These are phyloP conservation scores for Nicator chloris DNA, from an alignment of 2,113 vertebrate species.

Conservation along the genomic window DNA sequence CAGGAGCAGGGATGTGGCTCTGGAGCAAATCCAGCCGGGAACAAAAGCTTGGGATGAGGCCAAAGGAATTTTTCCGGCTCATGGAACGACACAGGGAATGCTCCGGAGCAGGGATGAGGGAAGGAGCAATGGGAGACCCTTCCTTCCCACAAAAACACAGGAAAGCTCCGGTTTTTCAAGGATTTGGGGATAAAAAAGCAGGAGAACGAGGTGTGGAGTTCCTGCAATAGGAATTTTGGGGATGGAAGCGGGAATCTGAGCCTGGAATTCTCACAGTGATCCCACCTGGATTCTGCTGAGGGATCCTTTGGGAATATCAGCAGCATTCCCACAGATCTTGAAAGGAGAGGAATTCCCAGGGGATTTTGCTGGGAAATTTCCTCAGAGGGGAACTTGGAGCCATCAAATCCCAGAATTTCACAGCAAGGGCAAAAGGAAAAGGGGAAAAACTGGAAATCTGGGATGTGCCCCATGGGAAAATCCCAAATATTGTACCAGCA, in stretches of 20 bases:
- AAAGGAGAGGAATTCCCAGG: not conserved
- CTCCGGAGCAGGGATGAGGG: accelerated
- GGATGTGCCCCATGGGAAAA: not conserved
- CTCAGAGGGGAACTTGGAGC: accelerated
- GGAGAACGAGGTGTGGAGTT: accelerated
- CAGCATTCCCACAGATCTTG: not conserved
- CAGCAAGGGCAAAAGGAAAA: not conserved
- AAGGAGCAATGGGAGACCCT: not conserved
- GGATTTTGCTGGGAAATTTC: not conserved
- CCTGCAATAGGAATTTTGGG: not conserved
- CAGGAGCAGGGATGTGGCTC: not conserved
- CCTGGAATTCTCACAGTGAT: accelerated
- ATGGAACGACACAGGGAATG: accelerated
- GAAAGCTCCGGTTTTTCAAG: accelerated
- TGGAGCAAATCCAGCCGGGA: not conserved
- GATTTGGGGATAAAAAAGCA: not conserved
- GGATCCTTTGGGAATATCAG: not conserved
- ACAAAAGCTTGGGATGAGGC: not conserved
- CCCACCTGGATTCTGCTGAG: not conserved
- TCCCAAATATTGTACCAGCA: not conserved
- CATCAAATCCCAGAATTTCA: not conserved
- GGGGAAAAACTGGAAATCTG: not conserved
- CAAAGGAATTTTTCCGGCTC: not conserved
- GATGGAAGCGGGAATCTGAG: not conserved
- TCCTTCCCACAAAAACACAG: not conserved